phyloP scores from a whole-genome alignment of 2,113 vertebrate species.

The Syrrhaptes paradoxus region DNA sequence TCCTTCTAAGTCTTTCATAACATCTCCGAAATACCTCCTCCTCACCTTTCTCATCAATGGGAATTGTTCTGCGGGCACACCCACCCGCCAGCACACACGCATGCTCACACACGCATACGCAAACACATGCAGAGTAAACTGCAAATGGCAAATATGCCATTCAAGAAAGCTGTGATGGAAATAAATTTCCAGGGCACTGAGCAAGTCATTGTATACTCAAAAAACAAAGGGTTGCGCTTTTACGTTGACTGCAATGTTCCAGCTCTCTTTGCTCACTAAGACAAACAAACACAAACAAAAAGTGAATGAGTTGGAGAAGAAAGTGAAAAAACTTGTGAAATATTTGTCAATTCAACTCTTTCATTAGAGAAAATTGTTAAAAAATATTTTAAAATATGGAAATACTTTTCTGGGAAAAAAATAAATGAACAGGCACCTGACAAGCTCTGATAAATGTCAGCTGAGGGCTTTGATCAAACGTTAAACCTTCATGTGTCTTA shows the following conservation, averaged over 20 bases:
- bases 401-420: background rate
- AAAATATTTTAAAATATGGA: background rate
- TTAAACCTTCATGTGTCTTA: background rate
- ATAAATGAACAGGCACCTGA: background rate
- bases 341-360: background rate
- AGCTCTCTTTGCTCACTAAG: background rate
- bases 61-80: slow-evolving; percentile 16
- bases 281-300: background rate
- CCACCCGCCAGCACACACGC: background rate
- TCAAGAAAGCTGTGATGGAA: slow-evolving; percentile 62
- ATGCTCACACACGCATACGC: background rate
- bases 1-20: slow-evolving; percentile 11
- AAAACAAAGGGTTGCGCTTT: background rate
- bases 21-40: background rate
- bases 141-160: slow-evolving; percentile 9
- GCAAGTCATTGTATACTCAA: background rate
- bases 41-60: background rate
- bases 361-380: background rate
- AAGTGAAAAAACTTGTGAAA: background rate
- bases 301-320: background rate
- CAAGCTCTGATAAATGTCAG: background rate
- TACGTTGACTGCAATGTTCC: background rate
- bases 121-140: background rate
- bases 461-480: slow-evolving; percentile 1
- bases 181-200: slow-evolving; percentile 21